phyloP scores from a whole-genome alignment of 2,113 vertebrate genomes.

The Aix galericulata region DNA sequence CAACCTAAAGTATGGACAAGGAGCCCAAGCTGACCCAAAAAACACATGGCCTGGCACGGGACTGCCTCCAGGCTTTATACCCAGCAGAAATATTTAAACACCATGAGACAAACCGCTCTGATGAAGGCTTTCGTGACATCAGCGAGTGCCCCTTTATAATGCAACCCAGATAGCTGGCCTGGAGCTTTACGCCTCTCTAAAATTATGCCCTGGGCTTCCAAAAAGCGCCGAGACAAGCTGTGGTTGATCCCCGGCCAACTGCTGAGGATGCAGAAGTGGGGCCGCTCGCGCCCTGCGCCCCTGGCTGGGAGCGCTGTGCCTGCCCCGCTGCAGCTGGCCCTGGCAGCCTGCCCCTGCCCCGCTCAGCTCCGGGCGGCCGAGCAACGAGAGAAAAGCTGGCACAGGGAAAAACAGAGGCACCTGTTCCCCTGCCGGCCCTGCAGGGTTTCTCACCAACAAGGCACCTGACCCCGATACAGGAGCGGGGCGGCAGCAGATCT shows the following conservation, averaged over 20 bases:
- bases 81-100: neutral
- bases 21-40: neutral
- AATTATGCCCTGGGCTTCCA: constrained; percentile 70
- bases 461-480: neutral
- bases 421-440: constrained; percentile 23
- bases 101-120: neutral
- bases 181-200: constrained; percentile 42
- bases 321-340: neutral
- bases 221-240: constrained; percentile 14
- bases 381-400: neutral
- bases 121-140: constrained; percentile 3
- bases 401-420: constrained; percentile 31
- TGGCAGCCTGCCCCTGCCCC: constrained; percentile 4
- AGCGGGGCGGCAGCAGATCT: neutral
- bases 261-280: constrained; percentile 71
- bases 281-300: neutral
- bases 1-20: neutral
- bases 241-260: constrained; percentile 58
- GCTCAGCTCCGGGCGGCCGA: neutral
- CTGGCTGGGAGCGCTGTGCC: neutral
- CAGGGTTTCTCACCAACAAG: neutral
- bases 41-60: neutral
- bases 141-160: neutral
- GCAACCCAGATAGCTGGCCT: constrained; percentile 23
- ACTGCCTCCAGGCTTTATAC: neutral